phyloP scores from a whole-genome alignment of 37 sponge, comb jelly and placozoan genomes.

The Aphrocallistes beatrix region DNA sequence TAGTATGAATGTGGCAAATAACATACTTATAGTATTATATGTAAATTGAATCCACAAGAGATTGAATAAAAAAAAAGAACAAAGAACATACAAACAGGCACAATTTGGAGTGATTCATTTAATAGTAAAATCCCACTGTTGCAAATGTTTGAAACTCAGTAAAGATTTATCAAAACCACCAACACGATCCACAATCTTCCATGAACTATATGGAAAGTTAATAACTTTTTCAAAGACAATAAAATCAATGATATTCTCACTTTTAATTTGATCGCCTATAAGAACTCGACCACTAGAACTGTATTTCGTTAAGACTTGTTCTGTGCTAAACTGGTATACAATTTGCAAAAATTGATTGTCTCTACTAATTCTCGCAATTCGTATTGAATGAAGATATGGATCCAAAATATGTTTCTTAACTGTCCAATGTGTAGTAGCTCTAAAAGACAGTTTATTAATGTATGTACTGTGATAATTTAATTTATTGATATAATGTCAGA shows the following conservation, averaged over 20 bases:
- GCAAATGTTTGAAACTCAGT: neutral
- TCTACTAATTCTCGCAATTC: neutral
- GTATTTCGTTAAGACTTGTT: neutral
- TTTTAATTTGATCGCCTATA: neutral
- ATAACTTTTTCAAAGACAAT: slow-evolving; percentile 12
- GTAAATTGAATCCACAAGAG: too few relatives aligned
- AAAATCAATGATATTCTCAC: neutral
- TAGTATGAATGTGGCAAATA: too few relatives aligned
- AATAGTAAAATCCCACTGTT: neutral
- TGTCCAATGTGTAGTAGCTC: neutral
- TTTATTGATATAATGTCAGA: too few relatives aligned
- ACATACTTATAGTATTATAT: too few relatives aligned
- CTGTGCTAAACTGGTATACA: neutral
- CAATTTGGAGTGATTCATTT: too few relatives aligned
- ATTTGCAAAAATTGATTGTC: neutral
- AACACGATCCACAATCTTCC: slow-evolving; percentile 9
- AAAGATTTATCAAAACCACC: neutral
- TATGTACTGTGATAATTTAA: too few relatives aligned
- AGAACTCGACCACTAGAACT: neutral
- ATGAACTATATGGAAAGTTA: neutral
- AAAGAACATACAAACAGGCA: too few relatives aligned
- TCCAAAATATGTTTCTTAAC: neutral
- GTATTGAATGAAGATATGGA: neutral
- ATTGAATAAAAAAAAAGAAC: too few relatives aligned
- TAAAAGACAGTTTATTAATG: too few relatives aligned